Percentiles rank a stretch among this genome's conserved stretches.
phyloP scores from a whole-genome alignment of 2,113 vertebrate genomes.

The Odocoileus hemionus region DNA sequence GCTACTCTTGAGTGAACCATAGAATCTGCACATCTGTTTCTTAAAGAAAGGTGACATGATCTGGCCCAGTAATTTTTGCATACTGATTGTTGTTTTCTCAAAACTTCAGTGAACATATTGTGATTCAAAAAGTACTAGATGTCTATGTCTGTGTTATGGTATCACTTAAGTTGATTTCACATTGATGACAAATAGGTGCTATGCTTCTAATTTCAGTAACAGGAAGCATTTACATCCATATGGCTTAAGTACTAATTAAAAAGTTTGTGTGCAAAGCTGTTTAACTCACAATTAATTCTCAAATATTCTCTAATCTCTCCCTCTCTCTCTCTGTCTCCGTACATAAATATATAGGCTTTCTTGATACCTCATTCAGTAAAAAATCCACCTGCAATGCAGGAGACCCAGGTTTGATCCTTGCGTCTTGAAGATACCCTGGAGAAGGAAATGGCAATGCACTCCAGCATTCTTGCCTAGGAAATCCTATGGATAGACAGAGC shows the following conservation, averaged over 20 bases:
- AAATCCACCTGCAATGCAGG: neutral
- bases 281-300: neutral
- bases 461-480: neutral
- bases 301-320: neutral
- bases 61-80: conserved; percentile 41
- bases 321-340: neutral
- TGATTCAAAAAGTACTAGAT: neutral
- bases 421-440: neutral
- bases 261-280: neutral
- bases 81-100: neutral
- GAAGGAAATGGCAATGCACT: neutral
- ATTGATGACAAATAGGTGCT: neutral
- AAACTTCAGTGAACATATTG: neutral
- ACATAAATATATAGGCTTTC: neutral
- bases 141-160: neutral
- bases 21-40: conserved; percentile 37
- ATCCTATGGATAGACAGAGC: neutral
- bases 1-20: conserved; percentile 10
- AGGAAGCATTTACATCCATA: neutral
- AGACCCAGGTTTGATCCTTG: neutral
- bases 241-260: neutral
- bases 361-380: neutral
- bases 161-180: neutral
- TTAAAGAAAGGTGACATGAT: conserved; percentile 11
- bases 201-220: neutral